Percentiles rank a stretch among this genome's conserved stretches.
Evolutionary conservation across 2,797 vertebrate species (phyloP).

Genomic region (Parambassis ranga): DNA sequence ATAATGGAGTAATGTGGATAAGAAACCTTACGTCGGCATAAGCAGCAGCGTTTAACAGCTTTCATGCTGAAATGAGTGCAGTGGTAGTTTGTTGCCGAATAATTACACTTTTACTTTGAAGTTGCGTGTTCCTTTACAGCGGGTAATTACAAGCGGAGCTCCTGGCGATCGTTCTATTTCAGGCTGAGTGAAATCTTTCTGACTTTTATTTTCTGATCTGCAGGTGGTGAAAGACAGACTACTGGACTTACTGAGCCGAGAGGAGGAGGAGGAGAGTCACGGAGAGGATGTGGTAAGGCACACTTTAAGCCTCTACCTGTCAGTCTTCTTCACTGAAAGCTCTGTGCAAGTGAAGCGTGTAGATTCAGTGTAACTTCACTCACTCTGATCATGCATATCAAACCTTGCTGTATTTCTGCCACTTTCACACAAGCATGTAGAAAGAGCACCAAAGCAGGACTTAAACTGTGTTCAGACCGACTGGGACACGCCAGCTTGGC

Average conservation of each 20-base stretch:
- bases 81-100: conserved; percentile 16
- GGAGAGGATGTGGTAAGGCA: conserved; percentile 92
- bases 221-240: conserved; percentile 96
- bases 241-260: conserved; percentile 91
- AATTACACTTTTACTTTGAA: conserved; percentile 1
- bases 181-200: neutral
- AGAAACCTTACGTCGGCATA: conserved; percentile 1
- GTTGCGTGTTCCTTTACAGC: conserved; percentile 1
- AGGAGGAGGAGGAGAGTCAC: conserved; percentile 94
- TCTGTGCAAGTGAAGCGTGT: neutral
- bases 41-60: neutral
- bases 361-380: conserved; percentile 6
- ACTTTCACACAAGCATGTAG: neutral
- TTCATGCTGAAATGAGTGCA: conserved; percentile 23
- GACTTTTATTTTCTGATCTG: conserved; percentile 22
- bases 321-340: neutral
- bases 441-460: neutral
- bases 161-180: neutral
- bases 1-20: conserved; percentile 10
- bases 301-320: neutral
- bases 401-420: neutral
- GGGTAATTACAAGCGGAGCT: neutral
- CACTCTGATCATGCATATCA: conserved; percentile 18
- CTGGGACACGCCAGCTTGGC: conserved; percentile 1
- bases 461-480: neutral